Conservation (phyloP, 2,113 vertebrate genomes). For the Pseudorectes ferrugineus region DNA sequence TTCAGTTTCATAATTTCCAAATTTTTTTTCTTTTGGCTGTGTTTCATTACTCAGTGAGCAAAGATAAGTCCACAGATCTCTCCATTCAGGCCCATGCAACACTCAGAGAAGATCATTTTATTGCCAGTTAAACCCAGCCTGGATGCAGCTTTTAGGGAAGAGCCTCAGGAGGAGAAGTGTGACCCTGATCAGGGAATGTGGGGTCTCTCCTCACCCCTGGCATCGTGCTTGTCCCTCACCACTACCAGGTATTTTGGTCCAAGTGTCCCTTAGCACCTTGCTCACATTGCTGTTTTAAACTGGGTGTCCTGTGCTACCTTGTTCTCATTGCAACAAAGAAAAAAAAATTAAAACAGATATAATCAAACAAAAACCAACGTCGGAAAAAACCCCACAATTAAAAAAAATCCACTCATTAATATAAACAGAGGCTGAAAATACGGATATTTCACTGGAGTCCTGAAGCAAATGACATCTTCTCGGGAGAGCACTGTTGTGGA, state of each 20-base stretch:
- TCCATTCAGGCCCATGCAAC: neutral
- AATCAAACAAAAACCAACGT: neutral
- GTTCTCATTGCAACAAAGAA: neutral
- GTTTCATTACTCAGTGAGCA: neutral
- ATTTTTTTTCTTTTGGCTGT: neutral
- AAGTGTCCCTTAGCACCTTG: neutral
- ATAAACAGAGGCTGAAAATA: neutral
- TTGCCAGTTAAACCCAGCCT: neutral
- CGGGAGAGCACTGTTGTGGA: neutral
- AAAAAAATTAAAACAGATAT: too few relatives aligned
- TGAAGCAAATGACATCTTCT: neutral
- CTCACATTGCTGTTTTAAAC: neutral
- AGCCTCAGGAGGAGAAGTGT: neutral
- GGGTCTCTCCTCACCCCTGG: neutral
- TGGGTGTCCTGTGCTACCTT: neutral
- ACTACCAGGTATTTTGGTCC: neutral
- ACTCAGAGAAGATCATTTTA: neutral
- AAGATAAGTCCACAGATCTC: neutral
- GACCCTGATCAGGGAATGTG: neutral
- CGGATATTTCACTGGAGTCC: neutral
- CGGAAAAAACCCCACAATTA: fast-evolving
- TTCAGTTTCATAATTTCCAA: neutral
- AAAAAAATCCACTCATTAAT: neutral
- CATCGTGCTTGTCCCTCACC: neutral
- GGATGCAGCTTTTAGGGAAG: neutral